Percentiles rank a stretch among this genome's conserved stretches.
Conservation (phyloP, 92 coral and sea anemone species). For the Pocillopora meandrina region DNA sequence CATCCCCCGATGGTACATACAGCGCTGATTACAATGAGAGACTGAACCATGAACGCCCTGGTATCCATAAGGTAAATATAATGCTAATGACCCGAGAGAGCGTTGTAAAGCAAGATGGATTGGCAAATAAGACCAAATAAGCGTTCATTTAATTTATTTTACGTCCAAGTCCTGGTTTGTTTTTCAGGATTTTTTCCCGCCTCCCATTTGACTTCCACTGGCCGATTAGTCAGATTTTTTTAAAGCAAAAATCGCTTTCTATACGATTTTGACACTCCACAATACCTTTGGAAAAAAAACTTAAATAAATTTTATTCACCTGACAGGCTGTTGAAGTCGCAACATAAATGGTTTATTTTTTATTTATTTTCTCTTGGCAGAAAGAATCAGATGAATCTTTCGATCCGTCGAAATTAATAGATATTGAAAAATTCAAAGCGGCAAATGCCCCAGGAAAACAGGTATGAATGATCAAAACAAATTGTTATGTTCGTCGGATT, state of each 20-base stretch:
- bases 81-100: background rate
- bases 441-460: slow-evolving; percentile 66
- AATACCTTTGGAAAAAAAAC: too few relatives aligned
- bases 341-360: background rate
- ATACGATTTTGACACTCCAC: too few relatives aligned
- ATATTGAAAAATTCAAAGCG: slow-evolving; percentile 90
- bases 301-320: too few relatives aligned
- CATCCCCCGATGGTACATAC: slow-evolving; percentile 37
- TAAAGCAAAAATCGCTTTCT: too few relatives aligned
- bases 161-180: background rate
- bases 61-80: slow-evolving; percentile 52
- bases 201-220: background rate
- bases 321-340: too few relatives aligned
- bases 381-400: slow-evolving; percentile 75
- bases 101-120: slow-evolving; percentile 1
- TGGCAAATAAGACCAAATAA: background rate
- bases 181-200: background rate
- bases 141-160: background rate
- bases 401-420: slow-evolving; percentile 79
- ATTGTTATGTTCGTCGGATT: too few relatives aligned
- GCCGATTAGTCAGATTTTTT: background rate
- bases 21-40: slow-evolving; percentile 2
- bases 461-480: slow-evolving; percentile 5
- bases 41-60: background rate
- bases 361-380: slow-evolving; percentile 34